These are phyloP conservation scores for Drosophila albomicans DNA, from an alignment of 1,140 invertebrate species.

Conservation along the genomic window DNA sequence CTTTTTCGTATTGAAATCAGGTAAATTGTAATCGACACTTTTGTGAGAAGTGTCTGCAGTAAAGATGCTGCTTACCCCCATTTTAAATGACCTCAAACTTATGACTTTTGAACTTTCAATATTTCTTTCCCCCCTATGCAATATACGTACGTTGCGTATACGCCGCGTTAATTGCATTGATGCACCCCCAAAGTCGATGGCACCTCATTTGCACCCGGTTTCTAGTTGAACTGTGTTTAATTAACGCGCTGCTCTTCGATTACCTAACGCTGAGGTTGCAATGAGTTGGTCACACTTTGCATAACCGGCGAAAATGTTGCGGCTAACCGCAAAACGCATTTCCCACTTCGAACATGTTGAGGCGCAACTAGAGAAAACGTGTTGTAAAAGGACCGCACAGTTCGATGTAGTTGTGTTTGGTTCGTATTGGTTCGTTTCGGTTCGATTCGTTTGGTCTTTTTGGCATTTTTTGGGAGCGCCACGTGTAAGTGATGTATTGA, in stretches of 20 bases:
- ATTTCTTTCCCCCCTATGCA: not conserved
- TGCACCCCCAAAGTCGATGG: constrained; percentile 11
- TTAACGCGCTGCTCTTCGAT: constrained; percentile 27
- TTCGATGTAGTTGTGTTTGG: constrained; percentile 34
- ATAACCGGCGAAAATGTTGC: constrained; percentile 31
- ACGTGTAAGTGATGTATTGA: constrained; percentile 9
- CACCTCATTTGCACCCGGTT: constrained; percentile 7
- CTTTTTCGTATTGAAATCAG: constrained; percentile 21
- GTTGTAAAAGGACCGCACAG: constrained; percentile 37
- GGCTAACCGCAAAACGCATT: constrained; percentile 32
- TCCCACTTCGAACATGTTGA: constrained; percentile 54
- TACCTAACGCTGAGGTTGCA: constrained; percentile 35
- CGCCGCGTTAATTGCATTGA: constrained; percentile 54
- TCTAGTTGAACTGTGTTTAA: constrained; percentile 18
- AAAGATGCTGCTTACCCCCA: constrained; percentile 38
- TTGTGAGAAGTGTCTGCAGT: constrained; percentile 26
- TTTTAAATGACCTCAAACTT: constrained; percentile 42
- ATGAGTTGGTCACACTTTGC: constrained; percentile 18
- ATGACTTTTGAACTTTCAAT: constrained; percentile 15
- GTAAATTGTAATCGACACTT: constrained; percentile 60
- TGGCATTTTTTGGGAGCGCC: constrained; percentile 4
- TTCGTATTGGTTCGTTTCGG: not conserved
- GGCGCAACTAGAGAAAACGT: constrained; percentile 19
- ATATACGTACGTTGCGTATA: not conserved
- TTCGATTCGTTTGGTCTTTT: not conserved